These are phyloP conservation scores for Tethea ocularis DNA, from an alignment of 2,888 invertebrate species.

Conservation along the genomic window DNA sequence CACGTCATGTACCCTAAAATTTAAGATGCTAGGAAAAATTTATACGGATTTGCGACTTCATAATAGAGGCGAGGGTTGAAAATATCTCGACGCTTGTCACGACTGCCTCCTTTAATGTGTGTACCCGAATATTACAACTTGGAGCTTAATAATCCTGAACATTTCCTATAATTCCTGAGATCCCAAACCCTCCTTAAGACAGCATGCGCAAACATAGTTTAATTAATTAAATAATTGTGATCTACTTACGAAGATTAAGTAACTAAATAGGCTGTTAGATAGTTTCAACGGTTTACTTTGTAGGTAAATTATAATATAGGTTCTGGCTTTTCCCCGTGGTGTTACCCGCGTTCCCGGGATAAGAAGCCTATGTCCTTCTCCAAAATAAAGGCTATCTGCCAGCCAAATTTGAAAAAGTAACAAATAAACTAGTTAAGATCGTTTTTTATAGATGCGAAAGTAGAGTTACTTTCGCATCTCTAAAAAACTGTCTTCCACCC, in stretches of 20 bases:
- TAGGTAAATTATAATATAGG: neutral
- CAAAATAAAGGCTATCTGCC: too few species aligned
- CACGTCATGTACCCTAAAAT: neutral
- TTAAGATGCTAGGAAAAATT: neutral
- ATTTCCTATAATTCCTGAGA: slow-evolving; percentile 48
- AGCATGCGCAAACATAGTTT: slow-evolving; percentile 43
- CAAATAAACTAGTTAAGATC: too few species aligned
- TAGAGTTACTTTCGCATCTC: too few species aligned
- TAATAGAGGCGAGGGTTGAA: slow-evolving; percentile 5
- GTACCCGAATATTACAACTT: slow-evolving; percentile 29
- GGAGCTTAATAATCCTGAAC: slow-evolving; percentile 48
- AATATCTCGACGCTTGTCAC: slow-evolving; percentile 29
- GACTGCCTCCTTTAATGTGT: slow-evolving; percentile 34
- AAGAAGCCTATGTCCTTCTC: too few species aligned
- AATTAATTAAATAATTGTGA: slow-evolving; percentile 53
- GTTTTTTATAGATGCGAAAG: too few species aligned
- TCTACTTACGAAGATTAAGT: slow-evolving; percentile 32
- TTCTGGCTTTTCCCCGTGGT: too few species aligned
- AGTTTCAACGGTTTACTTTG: neutral
- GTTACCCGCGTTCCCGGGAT: too few species aligned
- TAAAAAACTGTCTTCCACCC: too few species aligned
- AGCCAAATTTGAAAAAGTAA: too few species aligned
- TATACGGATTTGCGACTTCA: neutral
- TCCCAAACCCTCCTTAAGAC: slow-evolving; percentile 42
- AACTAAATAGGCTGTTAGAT: slow-evolving; percentile 5